A percentile compares a stretch with the other conserved stretches of the same genome.
Conservation (phyloP, 2,888 invertebrate species). For the Matsumyia berberina region DNA sequence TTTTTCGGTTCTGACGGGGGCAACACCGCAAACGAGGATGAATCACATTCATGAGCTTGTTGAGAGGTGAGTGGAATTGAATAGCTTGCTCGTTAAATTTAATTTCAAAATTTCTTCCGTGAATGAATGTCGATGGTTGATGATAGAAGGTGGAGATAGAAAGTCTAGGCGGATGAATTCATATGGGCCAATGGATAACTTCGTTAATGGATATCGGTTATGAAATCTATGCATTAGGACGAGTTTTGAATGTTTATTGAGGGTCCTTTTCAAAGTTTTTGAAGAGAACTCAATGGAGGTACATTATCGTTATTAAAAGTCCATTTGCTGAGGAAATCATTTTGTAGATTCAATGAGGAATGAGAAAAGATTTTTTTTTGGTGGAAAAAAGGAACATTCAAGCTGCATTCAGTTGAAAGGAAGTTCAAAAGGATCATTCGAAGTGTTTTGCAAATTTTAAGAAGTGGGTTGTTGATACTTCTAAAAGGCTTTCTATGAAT, state of each 20-base stretch:
- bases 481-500: background rate
- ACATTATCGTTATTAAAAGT: too few species aligned
- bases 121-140: background rate
- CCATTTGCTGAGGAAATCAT: too few species aligned
- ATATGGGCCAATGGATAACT: background rate
- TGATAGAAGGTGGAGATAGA: background rate
- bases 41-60: constrained; percentile 51
- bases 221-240: constrained; percentile 5
- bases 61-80: constrained; percentile 60
- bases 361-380: too few species aligned
- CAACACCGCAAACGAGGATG: constrained; percentile 43
- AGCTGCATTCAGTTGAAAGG: too few species aligned
- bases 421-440: too few species aligned
- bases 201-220: constrained; percentile 12
- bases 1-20: background rate
- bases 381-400: too few species aligned
- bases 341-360: too few species aligned
- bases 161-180: too few species aligned
- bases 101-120: constrained; percentile 7
- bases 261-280: too few species aligned
- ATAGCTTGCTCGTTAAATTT: constrained; percentile 2
- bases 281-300: too few species aligned
- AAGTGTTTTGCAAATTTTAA: too few species aligned
- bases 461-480: too few species aligned
- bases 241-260: background rate